Percentiles rank a stretch among this genome's conserved stretches.
These are phyloP conservation scores for Phortica okadai DNA, from an alignment of 2,888 invertebrate species.

Conservation along the genomic window DNA sequence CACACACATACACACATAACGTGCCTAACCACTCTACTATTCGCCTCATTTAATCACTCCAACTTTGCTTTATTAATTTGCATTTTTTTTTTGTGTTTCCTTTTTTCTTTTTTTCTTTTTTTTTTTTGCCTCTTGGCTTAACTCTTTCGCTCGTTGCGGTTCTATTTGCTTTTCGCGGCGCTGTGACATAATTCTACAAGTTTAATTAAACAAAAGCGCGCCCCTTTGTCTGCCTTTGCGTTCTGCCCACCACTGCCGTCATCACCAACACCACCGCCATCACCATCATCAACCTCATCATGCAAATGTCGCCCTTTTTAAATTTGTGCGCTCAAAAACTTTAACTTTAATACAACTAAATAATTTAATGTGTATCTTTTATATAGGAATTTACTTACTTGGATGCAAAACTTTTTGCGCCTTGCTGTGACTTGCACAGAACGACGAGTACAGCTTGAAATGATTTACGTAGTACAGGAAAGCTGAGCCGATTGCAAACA, in stretches of 20 bases:
- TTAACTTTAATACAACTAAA: not conserved
- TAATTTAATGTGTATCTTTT: not conserved
- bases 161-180: conserved; percentile 52
- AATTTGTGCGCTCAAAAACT: not conserved
- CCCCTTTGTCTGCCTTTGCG: not conserved
- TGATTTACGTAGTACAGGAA: conserved; percentile 98
- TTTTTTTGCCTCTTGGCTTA: conserved; percentile 54
- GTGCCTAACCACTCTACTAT: not conserved
- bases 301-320: conserved; percentile 13
- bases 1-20: not conserved
- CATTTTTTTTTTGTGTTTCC: not conserved
- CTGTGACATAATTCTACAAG: conserved; percentile 68
- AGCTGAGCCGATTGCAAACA: conserved; percentile 96
- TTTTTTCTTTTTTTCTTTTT: too few species aligned
- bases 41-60: conserved; percentile 27
- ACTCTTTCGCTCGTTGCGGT: conserved; percentile 21
- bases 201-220: conserved; percentile 68
- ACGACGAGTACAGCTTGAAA: conserved; percentile 99
- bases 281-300: not conserved
- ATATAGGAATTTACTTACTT: conserved; percentile 82
- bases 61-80: conserved; percentile 34
- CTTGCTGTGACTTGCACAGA: conserved; percentile 99
- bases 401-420: conserved; percentile 99
- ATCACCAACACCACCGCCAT: too few species aligned
- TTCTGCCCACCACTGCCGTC: not conserved